Conservation (phyloP, 2,888 invertebrate genomes). For the Linnaemya tessellans region DNA sequence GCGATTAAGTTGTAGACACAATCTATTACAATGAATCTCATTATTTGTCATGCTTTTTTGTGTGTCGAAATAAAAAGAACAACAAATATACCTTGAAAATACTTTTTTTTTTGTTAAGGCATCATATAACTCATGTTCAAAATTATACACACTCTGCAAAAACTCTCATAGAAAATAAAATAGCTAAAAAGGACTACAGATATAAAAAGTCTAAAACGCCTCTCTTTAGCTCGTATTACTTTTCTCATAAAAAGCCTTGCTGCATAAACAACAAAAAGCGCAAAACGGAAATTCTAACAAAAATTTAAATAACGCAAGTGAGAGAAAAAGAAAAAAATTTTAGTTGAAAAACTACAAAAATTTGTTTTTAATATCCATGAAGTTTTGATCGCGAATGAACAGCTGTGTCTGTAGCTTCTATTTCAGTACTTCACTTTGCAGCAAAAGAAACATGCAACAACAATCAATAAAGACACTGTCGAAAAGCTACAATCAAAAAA, state of each 20-base stretch:
- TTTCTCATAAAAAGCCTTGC: slow-evolving; percentile 54
- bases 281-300: slow-evolving; percentile 76
- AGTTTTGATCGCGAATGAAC: slow-evolving; percentile 72
- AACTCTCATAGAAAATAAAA: slow-evolving; percentile 72
- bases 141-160: slow-evolving; percentile 66
- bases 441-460: slow-evolving; percentile 59
- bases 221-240: slow-evolving; percentile 81
- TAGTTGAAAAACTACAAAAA: slow-evolving; percentile 65
- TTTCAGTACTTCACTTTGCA: slow-evolving; percentile 51
- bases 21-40: slow-evolving; percentile 83
- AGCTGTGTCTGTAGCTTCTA: slow-evolving; percentile 68
- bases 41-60: slow-evolving; percentile 81
- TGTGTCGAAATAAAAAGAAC: slow-evolving; percentile 64
- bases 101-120: slow-evolving; percentile 31
- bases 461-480: slow-evolving; percentile 22
- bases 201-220: slow-evolving; percentile 79
- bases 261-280: slow-evolving; percentile 59
- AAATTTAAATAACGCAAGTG: slow-evolving; percentile 28
- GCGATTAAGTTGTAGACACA: slow-evolving; percentile 83
- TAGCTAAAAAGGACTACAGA: slow-evolving; percentile 42
- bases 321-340: slow-evolving; percentile 56
- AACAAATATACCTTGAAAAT: slow-evolving; percentile 66
- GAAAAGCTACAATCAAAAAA: slow-evolving; percentile 69
- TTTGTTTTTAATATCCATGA: slow-evolving; percentile 74
- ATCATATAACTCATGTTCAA: slow-evolving; percentile 66